Evolutionary conservation across 1,140 invertebrate species (phyloP), one percentile per base, ranked within the genome.

Genomic region (Epicauta chinensis): DNA sequence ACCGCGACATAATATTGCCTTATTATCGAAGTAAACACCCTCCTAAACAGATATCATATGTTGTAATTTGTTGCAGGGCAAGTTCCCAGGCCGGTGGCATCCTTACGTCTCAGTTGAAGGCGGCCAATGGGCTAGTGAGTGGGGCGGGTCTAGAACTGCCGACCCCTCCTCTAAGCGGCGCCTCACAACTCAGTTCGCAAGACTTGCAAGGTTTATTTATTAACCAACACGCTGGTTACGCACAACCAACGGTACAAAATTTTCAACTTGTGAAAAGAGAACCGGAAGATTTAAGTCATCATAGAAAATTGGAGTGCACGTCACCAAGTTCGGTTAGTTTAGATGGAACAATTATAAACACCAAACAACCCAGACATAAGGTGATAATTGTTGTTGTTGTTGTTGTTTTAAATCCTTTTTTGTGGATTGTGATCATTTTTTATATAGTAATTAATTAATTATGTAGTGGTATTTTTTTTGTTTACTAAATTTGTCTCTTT

Each of bases 171-270:
- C 68, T 79, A 29, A 73, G 73, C 57, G 73, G 73, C 53, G 64
- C 59, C 49, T 51, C 58, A 56, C 66, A 68, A 55, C 62, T 69
- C 17, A 63, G 61, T 42, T 61, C 66, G 9, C 66, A 68, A 62
- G 80, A 81, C 63, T 75, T 81, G 34, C 79, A 80, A 65, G 78
- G 80, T 61, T 77, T 81, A 65, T 81, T 80, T 65, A 74, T 81
- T 56, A 78, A 79, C 61, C 78, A 77, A 53, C 77, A 78, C 59
- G 64, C 64, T 53, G 63, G 63, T 30, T 69, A 67, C 55, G 55
- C 63, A 51, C 65, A 68, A 50, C 32, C 32, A 11, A n/a, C 44
- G 59, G 68, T 63, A 51, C 58, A 76, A 65, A 59, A 75, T 69
- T 63, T 70, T 60, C 64, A 77, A 70, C 61, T 68, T 14, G 76